Base-by-base conservation (phyloP, 1,140 invertebrate genomes). In the Lepidurus packardi region DNA sequence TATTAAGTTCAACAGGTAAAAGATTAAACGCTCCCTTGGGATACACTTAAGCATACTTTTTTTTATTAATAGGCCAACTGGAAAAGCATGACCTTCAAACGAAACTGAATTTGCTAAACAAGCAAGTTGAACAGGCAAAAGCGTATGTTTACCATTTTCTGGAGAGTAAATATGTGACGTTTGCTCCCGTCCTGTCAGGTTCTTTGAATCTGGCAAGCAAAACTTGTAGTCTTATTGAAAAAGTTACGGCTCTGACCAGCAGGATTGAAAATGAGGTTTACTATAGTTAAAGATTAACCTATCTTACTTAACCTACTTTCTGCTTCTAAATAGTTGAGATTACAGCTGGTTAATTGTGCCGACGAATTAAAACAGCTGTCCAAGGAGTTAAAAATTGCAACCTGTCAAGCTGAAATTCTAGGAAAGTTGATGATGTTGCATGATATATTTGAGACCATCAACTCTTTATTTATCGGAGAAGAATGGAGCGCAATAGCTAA, bases 401-500 rank as follows among this genome's bases (percentile, higher is more conserved):
- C 45, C 42, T 43, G 78, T 3, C 80, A 75, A 24, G 53, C 79
- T 34, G 41, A 80, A 43, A 74, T 79, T 76, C 77, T 81, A 8
- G 65, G 74, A 13, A 45, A 78, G 24, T 75, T 81, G 44, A 76
- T 80, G 8, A 11, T 45, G 11, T 21, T 81, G n/a, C 77, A 81
- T 73, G 53, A 45, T 11, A 76, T 53, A 11, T 73, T 80, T 8
- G 47, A n/a, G 6, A 74, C 24, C 7, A 53, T 79, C 13, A 75
- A 73, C 43, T 24, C 78, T 13, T 47, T 75, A 25, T 43, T 86
- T 77, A 80, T 86, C 47, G 82, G 85, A 1, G 85, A 88, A 77
- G 84, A 85, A 8, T 86, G 86, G 47, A 74, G 85, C 1, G 83
- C 85, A 65, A 86, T 87, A 16, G 87, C 89, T 1, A 84, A 86